phyloP scores from a whole-genome alignment of 1,140 invertebrate species.

The Liolophura sinensis region DNA sequence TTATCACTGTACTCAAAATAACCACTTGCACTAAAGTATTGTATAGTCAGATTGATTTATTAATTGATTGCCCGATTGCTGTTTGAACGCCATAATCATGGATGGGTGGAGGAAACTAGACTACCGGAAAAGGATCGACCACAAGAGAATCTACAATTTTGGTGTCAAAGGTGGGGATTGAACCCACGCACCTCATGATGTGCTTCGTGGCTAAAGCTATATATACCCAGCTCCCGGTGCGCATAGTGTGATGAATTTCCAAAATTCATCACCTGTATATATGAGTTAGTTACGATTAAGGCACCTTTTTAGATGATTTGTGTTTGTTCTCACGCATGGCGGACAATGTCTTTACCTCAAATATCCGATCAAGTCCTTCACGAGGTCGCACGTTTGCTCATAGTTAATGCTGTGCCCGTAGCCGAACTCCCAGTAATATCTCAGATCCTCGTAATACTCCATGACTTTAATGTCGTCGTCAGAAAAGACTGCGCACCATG shows the following conservation, averaged over 20 bases:
- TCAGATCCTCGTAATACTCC: slow-evolving; percentile 1
- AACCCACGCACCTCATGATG: no score
- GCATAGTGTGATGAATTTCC: no score
- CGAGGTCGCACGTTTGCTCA: neutral
- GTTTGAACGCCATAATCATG: no score
- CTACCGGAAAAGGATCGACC: no score
- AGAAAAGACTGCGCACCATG: slow-evolving; percentile 4
- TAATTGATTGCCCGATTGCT: neutral
- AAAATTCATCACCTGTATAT: no score
- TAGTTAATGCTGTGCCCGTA: slow-evolving; percentile 3
- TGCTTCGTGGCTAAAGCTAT: no score
- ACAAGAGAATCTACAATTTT: no score
- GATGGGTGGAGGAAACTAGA: no score
- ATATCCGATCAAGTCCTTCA: slow-evolving; percentile 1
- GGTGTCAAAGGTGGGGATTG: neutral
- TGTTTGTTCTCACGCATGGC: neutral
- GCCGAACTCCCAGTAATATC: neutral
- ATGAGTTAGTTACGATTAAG: no score
- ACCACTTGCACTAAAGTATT: neutral
- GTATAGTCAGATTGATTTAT: neutral
- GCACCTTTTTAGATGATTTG: no score
- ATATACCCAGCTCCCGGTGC: no score
- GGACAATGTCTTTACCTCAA: neutral
- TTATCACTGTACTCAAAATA: neutral
- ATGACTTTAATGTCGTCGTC: neutral